These are phyloP conservation scores for Ostrea edulis DNA, from an alignment of 1,140 invertebrate genomes.

Conservation along the genomic window DNA sequence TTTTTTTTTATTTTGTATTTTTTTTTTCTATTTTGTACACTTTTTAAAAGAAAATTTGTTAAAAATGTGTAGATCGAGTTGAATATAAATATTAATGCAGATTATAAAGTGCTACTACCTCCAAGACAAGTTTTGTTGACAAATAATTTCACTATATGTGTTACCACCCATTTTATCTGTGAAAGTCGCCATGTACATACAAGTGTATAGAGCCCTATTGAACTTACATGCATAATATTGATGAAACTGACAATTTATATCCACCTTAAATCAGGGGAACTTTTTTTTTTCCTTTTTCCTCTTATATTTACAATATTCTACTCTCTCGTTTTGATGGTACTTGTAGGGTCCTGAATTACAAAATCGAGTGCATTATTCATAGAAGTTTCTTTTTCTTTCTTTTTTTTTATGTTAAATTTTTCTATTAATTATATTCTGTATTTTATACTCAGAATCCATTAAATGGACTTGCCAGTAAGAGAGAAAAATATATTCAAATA, in stretches of 20 bases:
- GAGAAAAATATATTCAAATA: neutral
- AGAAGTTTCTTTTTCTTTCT: neutral
- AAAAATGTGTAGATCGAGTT: neutral
- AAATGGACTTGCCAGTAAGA: constrained; percentile 32
- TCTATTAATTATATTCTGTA: neutral
- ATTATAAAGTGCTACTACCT: constrained; percentile 13
- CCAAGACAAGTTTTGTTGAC: neutral
- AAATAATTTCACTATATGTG: neutral
- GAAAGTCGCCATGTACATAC: constrained; percentile 22
- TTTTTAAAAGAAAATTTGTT: neutral
- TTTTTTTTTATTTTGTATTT: too few relatives aligned
- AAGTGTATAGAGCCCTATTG: neutral
- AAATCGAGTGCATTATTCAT: neutral
- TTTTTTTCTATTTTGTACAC: neutral
- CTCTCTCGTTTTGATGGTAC: neutral
- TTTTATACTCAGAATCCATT: constrained; percentile 7
- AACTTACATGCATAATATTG: constrained; percentile 28
- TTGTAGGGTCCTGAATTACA: neutral
- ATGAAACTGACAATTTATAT: neutral
- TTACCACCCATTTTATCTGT: neutral
- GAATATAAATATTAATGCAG: neutral
- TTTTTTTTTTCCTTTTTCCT: neutral
- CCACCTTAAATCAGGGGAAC: neutral
- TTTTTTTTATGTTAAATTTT: neutral
- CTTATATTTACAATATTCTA: neutral